Conservation (phyloP, 2,113 vertebrate species). For the Athene noctua region DNA sequence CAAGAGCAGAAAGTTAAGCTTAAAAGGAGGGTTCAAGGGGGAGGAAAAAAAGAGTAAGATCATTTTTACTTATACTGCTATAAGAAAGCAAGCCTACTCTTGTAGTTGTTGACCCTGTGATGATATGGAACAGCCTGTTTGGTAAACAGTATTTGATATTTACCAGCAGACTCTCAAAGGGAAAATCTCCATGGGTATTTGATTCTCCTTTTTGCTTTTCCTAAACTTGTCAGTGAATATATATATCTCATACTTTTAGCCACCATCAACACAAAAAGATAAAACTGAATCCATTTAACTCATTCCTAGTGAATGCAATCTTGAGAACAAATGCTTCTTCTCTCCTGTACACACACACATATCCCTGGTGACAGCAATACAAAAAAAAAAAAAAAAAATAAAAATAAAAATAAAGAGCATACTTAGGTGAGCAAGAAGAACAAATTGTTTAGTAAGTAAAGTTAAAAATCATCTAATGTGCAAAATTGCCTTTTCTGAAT, state of each 20-base stretch:
- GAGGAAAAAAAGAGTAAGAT: rapidly evolving
- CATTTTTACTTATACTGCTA: not conserved
- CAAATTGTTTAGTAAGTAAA: not conserved
- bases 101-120: not conserved
- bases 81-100: not conserved
- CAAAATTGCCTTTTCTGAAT: not conserved
- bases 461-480: not conserved
- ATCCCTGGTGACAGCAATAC: not conserved
- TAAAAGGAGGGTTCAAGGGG: not conserved
- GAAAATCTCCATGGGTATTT: not conserved
- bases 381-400: too few relatives aligned
- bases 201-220: not conserved
- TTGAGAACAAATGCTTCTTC: not conserved
- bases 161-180: not conserved
- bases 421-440: not conserved
- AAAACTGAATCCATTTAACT: not conserved
- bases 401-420: not conserved
- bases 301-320: not conserved
- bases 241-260: not conserved
- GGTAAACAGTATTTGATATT: not conserved
- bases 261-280: not conserved
- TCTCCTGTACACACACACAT: not conserved
- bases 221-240: not conserved
- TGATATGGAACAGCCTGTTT: not conserved
- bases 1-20: not conserved